Evolutionary conservation across 2,888 invertebrate species (phyloP).

Genomic region (Hyppa rectilinea): DNA sequence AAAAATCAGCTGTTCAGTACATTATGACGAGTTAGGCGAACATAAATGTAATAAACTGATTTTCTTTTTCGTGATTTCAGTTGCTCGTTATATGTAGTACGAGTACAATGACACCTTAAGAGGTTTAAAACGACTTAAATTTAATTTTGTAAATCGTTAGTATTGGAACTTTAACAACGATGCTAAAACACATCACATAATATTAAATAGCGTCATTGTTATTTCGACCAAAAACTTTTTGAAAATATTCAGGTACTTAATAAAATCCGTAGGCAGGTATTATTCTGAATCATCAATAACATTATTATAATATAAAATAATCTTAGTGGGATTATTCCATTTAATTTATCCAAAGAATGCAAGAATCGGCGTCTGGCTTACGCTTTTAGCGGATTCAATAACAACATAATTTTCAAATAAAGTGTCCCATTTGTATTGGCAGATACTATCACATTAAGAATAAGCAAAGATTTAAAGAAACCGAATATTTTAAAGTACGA

Average conservation of each 20-base stretch:
- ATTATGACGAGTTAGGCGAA: too few species aligned
- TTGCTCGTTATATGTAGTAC: too few species aligned
- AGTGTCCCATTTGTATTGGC: background rate
- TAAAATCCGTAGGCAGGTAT: background rate
- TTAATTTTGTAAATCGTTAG: too few species aligned
- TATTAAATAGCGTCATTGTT: slow-evolving; percentile 22
- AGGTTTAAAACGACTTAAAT: too few species aligned
- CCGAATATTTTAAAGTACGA: background rate
- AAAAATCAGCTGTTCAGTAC: too few species aligned
- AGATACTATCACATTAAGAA: background rate
- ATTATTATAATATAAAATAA: background rate
- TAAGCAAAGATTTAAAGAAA: background rate
- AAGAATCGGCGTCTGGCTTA: background rate
- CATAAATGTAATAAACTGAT: too few species aligned
- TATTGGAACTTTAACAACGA: slow-evolving; percentile 47
- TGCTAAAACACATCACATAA: slow-evolving; percentile 67
- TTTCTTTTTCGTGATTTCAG: too few species aligned
- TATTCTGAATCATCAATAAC: background rate
- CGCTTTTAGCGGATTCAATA: background rate
- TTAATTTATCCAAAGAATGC: background rate
- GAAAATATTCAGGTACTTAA: background rate
- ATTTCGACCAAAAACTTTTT: slow-evolving; percentile 16
- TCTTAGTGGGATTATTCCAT: background rate
- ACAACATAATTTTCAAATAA: background rate
- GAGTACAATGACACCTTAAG: too few species aligned